Base-by-base conservation (phyloP, 2,113 vertebrate species). In the Notothenia rossii region DNA sequence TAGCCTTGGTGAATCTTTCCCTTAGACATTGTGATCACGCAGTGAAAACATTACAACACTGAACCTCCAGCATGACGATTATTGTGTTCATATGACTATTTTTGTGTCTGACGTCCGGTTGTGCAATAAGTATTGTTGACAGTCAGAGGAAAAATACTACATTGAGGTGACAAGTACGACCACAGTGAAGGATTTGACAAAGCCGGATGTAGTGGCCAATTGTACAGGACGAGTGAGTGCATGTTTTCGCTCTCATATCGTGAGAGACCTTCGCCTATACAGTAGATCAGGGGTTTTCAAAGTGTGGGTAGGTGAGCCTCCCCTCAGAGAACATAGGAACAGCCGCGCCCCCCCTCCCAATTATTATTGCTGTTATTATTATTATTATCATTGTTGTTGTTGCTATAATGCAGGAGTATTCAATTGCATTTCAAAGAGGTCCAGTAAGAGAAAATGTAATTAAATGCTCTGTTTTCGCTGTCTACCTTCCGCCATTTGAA, bases 71-170 rank as follows among this genome's bases (percentile, higher is more conserved):
- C n/a, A 65, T 54, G 53, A 82, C 0, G 2, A 56, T 36, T 7
- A 40, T 55, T 54, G 46, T 63, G 45, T 76, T 15, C 25, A 59
- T 73, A 69, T 18, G 10, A 13, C 61, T 59, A 11, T 72, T 63
- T 82, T 4, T 64, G 36, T 29, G 33, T 43, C 12, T 22, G 2
- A 8, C 0, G 1, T 15, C 8, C 22, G n/a, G n/a, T 22, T 64
- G 14, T 0, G 6, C 58, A 15, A 55, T 36, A 11, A 46, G 45
- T 1, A 20, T 1, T 36, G 20, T 18, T 13, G 2, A 0, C 15
- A 3, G 33, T 36, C 1, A 1, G 29, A 73, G 46, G 40, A 69
- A 68, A 80, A 88, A 58, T 22, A 72, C 64, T 8, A 45, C 53
- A 65, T 43, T 0, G 53, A 51, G 5, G 50, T 65, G 55, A 72